phyloP scores from a whole-genome alignment of 2,888 invertebrate species.

The Xiphydria camelus region DNA sequence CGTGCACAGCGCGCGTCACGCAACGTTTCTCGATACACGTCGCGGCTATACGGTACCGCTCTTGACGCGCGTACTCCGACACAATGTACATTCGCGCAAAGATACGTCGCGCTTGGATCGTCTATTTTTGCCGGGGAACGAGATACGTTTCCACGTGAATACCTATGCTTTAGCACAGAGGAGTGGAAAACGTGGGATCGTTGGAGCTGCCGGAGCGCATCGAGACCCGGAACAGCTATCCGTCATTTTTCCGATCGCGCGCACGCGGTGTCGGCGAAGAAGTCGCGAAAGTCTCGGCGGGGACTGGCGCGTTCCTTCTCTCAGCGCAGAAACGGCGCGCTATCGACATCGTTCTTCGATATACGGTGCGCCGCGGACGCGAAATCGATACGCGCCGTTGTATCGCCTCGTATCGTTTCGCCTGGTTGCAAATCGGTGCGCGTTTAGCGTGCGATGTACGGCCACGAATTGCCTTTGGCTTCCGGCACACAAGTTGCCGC shows the following conservation, averaged over 20 bases:
- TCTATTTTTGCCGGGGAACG: neutral
- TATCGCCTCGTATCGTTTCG: conserved; percentile 30
- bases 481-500: conserved; percentile 2
- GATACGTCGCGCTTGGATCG: neutral
- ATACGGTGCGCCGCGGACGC: too few relatives aligned
- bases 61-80: too few relatives aligned
- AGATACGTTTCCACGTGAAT: neutral
- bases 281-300: too few relatives aligned
- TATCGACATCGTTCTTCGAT: too few relatives aligned
- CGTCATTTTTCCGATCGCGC: neutral
- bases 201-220: too few relatives aligned
- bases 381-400: conserved; percentile 30
- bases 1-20: too few relatives aligned
- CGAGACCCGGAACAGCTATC: neutral
- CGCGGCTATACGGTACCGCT: too few relatives aligned
- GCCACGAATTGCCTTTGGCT: conserved; percentile 14
- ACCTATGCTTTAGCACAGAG: neutral
- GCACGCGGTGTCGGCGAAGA: neutral
- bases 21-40: too few relatives aligned
- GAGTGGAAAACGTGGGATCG: neutral
- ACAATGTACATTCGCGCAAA: neutral
- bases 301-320: too few relatives aligned
- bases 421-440: conserved; percentile 26
- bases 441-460: conserved; percentile 22
- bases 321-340: too few relatives aligned